Conservation (phyloP, 2,113 vertebrate genomes). For the Neopipo cinnamomea region DNA sequence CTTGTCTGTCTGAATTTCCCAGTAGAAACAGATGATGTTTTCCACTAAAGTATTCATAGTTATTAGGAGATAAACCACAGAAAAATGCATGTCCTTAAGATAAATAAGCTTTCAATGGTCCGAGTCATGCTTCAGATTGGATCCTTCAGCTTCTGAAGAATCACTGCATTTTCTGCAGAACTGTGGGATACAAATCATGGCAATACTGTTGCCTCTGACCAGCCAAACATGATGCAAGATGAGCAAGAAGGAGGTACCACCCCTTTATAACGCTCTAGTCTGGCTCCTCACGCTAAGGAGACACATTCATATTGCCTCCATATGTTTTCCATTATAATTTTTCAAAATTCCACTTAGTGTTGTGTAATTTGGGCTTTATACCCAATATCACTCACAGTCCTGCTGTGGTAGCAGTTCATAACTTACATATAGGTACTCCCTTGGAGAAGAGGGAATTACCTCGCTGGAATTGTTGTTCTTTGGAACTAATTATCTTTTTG, state of each 20-base stretch:
- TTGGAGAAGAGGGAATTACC: neutral
- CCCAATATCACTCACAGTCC: neutral
- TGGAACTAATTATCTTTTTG: neutral
- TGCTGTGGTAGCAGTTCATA: neutral
- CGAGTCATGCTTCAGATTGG: neutral
- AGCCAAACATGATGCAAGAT: neutral
- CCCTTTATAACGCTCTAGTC: neutral
- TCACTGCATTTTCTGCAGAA: neutral
- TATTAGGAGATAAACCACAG: neutral
- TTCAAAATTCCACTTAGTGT: neutral
- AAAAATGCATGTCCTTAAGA: neutral
- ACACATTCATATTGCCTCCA: neutral
- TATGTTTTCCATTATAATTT: neutral
- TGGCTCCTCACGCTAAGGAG: neutral
- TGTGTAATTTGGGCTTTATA: neutral
- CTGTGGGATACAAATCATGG: neutral
- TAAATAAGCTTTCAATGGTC: neutral
- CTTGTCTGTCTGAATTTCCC: neutral
- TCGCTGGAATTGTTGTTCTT: neutral
- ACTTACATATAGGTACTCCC: neutral
- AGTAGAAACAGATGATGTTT: neutral
- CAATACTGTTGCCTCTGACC: neutral
- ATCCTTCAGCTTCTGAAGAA: neutral
- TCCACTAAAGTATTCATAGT: neutral
- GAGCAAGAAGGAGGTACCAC: neutral